Conservation (phyloP, 2,113 vertebrate species). For the Callopanchax toddi region DNA sequence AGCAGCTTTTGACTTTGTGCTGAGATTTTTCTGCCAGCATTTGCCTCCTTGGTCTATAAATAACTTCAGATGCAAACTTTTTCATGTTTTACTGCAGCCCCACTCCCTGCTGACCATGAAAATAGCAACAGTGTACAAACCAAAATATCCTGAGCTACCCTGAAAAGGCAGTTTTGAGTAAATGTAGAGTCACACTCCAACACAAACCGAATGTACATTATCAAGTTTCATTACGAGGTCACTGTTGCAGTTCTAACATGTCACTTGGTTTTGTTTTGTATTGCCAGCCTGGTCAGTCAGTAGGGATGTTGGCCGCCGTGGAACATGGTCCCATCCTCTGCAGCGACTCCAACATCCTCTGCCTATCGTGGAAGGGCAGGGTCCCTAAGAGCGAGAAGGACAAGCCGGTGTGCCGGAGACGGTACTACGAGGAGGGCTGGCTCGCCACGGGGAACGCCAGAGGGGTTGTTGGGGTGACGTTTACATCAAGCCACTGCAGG, state of each 20-base stretch:
- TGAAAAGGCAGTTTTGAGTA: conserved; percentile 32
- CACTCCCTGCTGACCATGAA: conserved; percentile 16
- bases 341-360: conserved; percentile 99
- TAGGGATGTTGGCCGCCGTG: conserved; percentile 98
- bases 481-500: conserved; percentile 96
- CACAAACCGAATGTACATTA: conserved; percentile 16
- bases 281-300: conserved; percentile 79
- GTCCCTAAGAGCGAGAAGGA: conserved; percentile 99
- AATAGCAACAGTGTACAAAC: conserved; percentile 4
- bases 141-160: conserved; percentile 28
- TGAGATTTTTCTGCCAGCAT: conserved; percentile 11
- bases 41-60: conserved; percentile 14
- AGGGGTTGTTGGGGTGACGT: conserved; percentile 97
- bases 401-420: conserved; percentile 93
- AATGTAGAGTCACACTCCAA: conserved; percentile 12
- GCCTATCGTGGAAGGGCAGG: conserved; percentile 98
- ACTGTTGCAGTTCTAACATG: neutral
- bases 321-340: conserved; percentile 98
- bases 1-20: neutral
- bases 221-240: conserved; percentile 5
- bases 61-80: conserved; percentile 17
- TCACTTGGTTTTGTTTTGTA: neutral
- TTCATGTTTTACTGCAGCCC: conserved; percentile 20
- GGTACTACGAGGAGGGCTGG: conserved; percentile 99
- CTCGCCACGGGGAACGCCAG: conserved; percentile 96